A percentile compares a stretch with the other conserved stretches of the same genome.
phyloP scores from a whole-genome alignment of 2,888 invertebrate species.

The Hesperia comma region DNA sequence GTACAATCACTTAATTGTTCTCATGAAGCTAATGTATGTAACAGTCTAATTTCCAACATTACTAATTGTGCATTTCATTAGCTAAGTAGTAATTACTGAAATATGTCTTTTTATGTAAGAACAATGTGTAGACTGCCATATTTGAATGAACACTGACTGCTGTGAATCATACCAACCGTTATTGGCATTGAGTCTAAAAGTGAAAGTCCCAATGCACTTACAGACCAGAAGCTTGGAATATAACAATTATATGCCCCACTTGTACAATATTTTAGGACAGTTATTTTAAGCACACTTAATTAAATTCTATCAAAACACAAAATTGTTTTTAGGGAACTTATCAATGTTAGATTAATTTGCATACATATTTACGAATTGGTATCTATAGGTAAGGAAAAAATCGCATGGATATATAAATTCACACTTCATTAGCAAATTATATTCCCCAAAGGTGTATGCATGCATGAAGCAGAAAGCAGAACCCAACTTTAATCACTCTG shows the following conservation, averaged over 20 bases:
- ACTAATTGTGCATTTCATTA: slow-evolving; percentile 18
- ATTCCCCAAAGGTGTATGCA: slow-evolving; percentile 5
- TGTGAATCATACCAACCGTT: slow-evolving; percentile 75
- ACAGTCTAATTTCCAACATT: slow-evolving; percentile 14
- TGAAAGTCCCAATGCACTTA: slow-evolving; percentile 76
- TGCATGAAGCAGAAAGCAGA: slow-evolving; percentile 3
- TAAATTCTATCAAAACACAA: background rate
- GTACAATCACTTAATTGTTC: background rate
- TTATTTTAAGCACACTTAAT: slow-evolving; percentile 16
- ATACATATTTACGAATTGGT: too few species aligned
- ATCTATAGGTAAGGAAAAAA: too few species aligned
- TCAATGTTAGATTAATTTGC: too few species aligned
- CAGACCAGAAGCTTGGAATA: slow-evolving; percentile 63
- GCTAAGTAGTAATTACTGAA: slow-evolving; percentile 24
- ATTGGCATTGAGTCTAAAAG: slow-evolving; percentile 81
- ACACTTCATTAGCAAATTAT: background rate
- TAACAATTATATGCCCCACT: slow-evolving; percentile 48
- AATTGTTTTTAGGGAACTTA: too few species aligned
- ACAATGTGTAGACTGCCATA: slow-evolving; percentile 30
- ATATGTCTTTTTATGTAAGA: slow-evolving; percentile 28
- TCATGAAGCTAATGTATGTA: background rate
- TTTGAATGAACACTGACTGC: slow-evolving; percentile 45
- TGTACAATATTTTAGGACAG: slow-evolving; percentile 26
- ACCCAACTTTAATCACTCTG: slow-evolving; percentile 5
- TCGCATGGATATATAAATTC: too few species aligned